Percentiles rank a stretch among this genome's conserved stretches.
These are phyloP conservation scores for Cynaeus angustus DNA, from an alignment of 2,888 invertebrate genomes.

Conservation along the genomic window DNA sequence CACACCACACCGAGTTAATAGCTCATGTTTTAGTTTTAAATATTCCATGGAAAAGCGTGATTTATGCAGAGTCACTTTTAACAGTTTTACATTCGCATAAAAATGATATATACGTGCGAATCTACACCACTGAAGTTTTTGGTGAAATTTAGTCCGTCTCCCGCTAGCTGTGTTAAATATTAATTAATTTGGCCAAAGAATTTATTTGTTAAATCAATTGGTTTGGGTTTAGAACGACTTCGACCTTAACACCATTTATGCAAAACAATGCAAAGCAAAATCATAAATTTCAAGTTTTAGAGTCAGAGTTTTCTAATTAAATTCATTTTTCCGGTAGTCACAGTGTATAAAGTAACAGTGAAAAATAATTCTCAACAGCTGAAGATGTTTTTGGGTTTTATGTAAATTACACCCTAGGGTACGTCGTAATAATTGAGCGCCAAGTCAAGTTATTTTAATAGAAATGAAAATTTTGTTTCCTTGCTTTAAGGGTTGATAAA, in stretches of 20 bases:
- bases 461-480: no score
- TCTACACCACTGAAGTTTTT: neutral
- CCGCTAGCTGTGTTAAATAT: no score
- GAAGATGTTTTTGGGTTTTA: constrained; percentile 26
- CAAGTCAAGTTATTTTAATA: neutral
- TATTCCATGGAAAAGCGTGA: constrained; percentile 1
- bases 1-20: constrained; percentile 1
- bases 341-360: neutral
- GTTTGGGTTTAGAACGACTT: no score
- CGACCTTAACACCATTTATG: no score
- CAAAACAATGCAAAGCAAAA: constrained; percentile 23
- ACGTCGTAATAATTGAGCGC: constrained; percentile 6
- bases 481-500: no score
- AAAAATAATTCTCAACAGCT: constrained; percentile 5
- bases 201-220: no score
- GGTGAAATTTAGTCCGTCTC: neutral
- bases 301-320: constrained; percentile 14
- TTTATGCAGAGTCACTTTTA: constrained; percentile 5
- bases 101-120: constrained; percentile 6
- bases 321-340: constrained; percentile 16
- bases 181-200: no score
- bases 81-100: neutral
- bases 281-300: constrained; percentile 18
- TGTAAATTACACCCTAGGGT: neutral
- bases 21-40: constrained; percentile 12